Base-by-base conservation (phyloP, 2,888 invertebrate genomes). In the Augochlorella aurata region DNA sequence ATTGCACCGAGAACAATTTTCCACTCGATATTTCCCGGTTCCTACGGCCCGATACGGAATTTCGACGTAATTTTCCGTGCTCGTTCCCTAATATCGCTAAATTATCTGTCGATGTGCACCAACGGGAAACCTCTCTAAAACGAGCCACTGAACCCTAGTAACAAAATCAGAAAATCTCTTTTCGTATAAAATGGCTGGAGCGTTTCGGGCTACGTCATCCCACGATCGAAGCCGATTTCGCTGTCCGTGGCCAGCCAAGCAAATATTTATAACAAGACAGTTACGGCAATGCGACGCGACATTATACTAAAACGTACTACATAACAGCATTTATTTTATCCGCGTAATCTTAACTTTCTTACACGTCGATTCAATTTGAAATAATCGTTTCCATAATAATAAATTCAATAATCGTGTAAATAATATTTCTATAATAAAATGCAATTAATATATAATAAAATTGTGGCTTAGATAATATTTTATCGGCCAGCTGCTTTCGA, bases 1-100 rank as follows among this genome's bases (percentile, higher is more conserved):
- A 80, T 76, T 67, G 61, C 69, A 24, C 52, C 21, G 73, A 67
- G 69, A 58, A 76, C 76, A 82, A 80, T 82, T 82, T 80, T 82
- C 79, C 71, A 71, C 74, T 81, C 68, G 68, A 77, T 81, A 67
- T 74, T 72, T 65, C 75, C 45, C 49, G 49, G 50, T 38, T 74
- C 52, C 50, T 68, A 21, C 74, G 8, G 66, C 5, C 68, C 47
- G 44, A 74, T 73, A 65, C 54, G 21, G 49, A 66, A 65, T 54
- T 52, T 71, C 79, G 24, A 74, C 52, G 69, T 61, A 79, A 79
- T 79, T 79, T 52, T 21, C 74, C 74, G 21, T 44, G 49, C 47
- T 52, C 50, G 24, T 66, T 70, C 71, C 54, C 58, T 58, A 45
- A 61, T 65, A 58, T 69, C 63, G 18, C 47, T 61, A 69, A 81